These are phyloP conservation scores for Bruchidius siliquastri DNA, from an alignment of 2,888 invertebrate genomes.

Conservation along the genomic window DNA sequence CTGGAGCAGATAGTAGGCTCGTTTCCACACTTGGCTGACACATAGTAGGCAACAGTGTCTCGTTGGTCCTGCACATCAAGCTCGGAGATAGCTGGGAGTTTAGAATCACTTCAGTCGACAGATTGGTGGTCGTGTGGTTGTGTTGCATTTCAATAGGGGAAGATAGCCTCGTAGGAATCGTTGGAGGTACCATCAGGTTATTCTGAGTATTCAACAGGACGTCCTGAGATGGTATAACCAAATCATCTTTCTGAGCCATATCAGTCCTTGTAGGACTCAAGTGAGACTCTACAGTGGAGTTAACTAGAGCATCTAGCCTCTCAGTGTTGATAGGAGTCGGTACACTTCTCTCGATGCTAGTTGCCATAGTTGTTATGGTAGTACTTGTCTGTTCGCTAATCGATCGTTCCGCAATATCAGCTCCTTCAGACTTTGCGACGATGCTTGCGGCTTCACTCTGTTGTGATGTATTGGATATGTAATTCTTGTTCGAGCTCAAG, in stretches of 20 bases:
- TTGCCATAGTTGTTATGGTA: conserved; percentile 43
- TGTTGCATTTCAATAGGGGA: conserved; percentile 39
- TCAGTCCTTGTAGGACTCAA: conserved; percentile 42
- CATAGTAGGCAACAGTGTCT: conserved; percentile 28
- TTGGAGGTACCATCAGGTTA: conserved; percentile 32
- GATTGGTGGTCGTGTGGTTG: conserved; percentile 43
- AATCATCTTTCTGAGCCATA: conserved; percentile 27
- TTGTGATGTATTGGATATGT: conserved; percentile 22
- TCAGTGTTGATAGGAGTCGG: conserved; percentile 41
- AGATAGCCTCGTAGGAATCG: conserved; percentile 32
- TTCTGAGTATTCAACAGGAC: conserved; percentile 43
- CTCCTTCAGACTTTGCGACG: conserved; percentile 38
- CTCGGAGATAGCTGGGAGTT: conserved; percentile 59
- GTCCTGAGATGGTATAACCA: conserved; percentile 31
- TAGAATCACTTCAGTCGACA: conserved; percentile 58
- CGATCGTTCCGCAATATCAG: conserved; percentile 31
- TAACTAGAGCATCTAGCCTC: conserved; percentile 59
- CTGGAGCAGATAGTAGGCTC: conserved; percentile 20
- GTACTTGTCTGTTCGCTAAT: conserved; percentile 27
- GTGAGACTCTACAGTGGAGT: conserved; percentile 53
- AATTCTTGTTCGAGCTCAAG: conserved; percentile 29
- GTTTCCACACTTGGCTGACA: conserved; percentile 35
- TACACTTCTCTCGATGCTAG: conserved; percentile 26
- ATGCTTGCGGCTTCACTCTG: conserved; percentile 31
- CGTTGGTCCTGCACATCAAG: conserved; percentile 50